Evolutionary conservation across 2,113 vertebrate species (phyloP), one percentile per base, ranked within the genome.

Genomic region (Rhinolophus ferrumequinum): DNA sequence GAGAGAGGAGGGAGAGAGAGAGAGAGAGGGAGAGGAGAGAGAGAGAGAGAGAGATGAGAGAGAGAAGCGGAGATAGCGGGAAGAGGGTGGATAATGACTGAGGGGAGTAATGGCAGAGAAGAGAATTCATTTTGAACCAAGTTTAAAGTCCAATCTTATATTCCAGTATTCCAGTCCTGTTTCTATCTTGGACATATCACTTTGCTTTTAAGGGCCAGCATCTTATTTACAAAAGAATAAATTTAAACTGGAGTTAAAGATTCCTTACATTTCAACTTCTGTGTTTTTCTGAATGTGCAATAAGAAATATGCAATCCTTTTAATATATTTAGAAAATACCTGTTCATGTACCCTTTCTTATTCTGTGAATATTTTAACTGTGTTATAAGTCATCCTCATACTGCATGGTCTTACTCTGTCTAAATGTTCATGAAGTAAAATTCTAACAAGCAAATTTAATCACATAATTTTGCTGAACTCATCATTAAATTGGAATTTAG

Each of bases 401-500:
- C 44, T 64, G 5, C 21, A 82, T 33, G 15, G 21, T 92, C 44
- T 94, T 66, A 93, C 75, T 22, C 22, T 94, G 3, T 33, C 73
- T 86, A 86, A 85, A 60, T 86, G 8, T 69, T 87, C 30, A 93
- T 67, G 33, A 88, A 77, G 30, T 54, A 94, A 90, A 84, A 87
- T 47, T 75, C 64, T n/a, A 26, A 35, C 70, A 79, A 73, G 38
- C 18, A 90, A 70, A 76, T 81, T 92, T 90, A 80, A 75, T 87
- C 19, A 70, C 26, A 56, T 69, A 64, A 82, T 47, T 52, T 83
- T 95, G 93, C 24, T 81, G 30, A 94, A 3, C 18, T 92, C 35
- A 26, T 44, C 6, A 72, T 91, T 85, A 88, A 90, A 77, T 79
- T 85, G 47, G 77, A 95, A 97, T 95, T 91, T 86, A 92, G 30